Evolutionary conservation across 2,888 invertebrate species (phyloP).

Genomic region (Alloplasta piceator): DNA sequence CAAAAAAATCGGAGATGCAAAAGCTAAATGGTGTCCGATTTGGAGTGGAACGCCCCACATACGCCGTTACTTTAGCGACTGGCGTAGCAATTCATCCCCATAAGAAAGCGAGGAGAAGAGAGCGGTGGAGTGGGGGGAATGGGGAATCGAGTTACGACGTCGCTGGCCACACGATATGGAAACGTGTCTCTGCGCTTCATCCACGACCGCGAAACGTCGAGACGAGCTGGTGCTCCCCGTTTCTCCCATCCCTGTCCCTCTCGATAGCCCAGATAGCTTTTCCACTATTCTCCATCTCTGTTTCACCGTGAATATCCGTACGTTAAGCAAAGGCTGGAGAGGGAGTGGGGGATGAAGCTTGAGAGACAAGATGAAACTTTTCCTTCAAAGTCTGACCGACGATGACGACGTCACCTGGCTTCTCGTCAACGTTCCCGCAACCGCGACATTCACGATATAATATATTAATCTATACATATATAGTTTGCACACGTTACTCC

Average conservation of each 20-base stretch:
- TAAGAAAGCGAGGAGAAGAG: background rate
- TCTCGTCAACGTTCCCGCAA: constrained; percentile 21
- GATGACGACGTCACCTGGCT: constrained; percentile 36
- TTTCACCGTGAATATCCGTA: background rate
- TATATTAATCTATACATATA: no score
- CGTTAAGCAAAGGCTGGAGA: background rate
- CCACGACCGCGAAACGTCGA: constrained; percentile 56
- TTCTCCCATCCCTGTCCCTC: background rate
- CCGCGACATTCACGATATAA: background rate
- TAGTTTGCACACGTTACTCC: no score
- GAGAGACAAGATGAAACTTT: constrained; percentile 32
- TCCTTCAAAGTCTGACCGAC: constrained; percentile 35
- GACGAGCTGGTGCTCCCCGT: constrained; percentile 29
- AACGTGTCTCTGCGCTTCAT: constrained; percentile 58
- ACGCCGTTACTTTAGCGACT: constrained; percentile 3
- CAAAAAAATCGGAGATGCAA: no score
- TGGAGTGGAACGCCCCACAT: no score
- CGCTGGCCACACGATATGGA: constrained; percentile 51
- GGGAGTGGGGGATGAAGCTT: background rate
- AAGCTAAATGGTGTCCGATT: no score
- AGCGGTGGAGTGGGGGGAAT: constrained; percentile 8
- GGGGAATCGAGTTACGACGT: constrained; percentile 57
- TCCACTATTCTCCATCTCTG: background rate
- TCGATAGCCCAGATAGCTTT: background rate
- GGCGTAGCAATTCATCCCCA: background rate